Evolutionary conservation across 2,888 invertebrate genomes (phyloP), one percentile per base, ranked within the genome.

Genomic region (Pristionchus mayeri): DNA sequence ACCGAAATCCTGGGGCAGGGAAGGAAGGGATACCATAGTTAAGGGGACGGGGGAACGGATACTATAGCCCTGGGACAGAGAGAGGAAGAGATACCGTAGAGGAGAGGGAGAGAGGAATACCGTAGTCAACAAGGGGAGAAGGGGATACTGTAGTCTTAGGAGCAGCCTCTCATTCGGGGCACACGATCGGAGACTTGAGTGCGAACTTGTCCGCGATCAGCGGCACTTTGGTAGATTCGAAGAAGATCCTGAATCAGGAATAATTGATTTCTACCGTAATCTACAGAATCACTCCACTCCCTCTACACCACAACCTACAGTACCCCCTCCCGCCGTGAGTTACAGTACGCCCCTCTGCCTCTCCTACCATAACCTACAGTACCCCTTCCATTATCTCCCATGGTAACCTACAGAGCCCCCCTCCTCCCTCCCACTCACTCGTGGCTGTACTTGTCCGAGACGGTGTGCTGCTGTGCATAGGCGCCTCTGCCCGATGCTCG

Each of bases 361-460:
- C 57, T 11, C 7, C 21, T 57, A 57, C 21, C n/a, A 7, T 24
- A 11, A 6, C 27, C 21, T 57, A 24, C 57, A 57, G 57, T 24
- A 7, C 57, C n/a, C 27, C 21, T 11, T 11, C 57, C 21, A 24
- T n/a, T n/a, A n/a, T n/a, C 21, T 11, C 21, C 71, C n/a, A 71
- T 11, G 40, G 40, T n/a, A 40, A 9, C 18, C 34, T 37, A n/a
- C 50, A 50, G 2, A 11, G 13, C 30, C n/a, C 13, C 13, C 30
- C 24, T 16, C 60, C 60, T 3, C 24, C 18, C 3, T 13, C 37
- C 44, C 76, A 86, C 89, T 87, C 57, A 89, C 90, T 90, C 90
- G 86, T 92, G 91, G 52, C 86, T 85, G 85, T 92, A 92, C 86
- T 92, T 92, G 80, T 87, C 84, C 34, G 78, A 85, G 63, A 91